Percentiles rank a stretch among this genome's conserved stretches.
phyloP scores from a whole-genome alignment of 2,113 vertebrate species.

The Anser brachyrhynchus region DNA sequence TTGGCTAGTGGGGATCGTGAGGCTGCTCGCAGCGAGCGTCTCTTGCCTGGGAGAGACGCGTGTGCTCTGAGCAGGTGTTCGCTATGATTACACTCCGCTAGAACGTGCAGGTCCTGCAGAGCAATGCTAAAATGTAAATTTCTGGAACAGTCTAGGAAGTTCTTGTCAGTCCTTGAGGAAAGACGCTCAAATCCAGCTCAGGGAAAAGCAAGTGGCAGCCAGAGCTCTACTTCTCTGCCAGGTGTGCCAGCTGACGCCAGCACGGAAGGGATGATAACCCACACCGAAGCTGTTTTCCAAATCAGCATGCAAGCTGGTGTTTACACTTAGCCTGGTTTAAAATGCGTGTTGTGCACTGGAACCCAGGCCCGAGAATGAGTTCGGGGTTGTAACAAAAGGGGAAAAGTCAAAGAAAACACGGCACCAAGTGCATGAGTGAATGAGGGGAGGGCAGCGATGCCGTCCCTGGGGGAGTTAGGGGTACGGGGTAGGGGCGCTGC shows the following conservation, averaged over 20 bases:
- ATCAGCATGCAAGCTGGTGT: rapidly evolving
- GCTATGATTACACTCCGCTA: background rate
- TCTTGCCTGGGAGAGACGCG: background rate
- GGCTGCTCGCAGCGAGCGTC: rapidly evolving
- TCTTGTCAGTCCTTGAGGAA: background rate
- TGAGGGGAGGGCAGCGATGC: rapidly evolving
- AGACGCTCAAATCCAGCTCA: background rate
- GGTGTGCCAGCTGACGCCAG: background rate
- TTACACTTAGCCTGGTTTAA: background rate
- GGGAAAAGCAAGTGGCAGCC: background rate
- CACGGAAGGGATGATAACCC: background rate
- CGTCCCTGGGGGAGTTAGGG: background rate
- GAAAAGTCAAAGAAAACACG: background rate
- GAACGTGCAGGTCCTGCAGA: rapidly evolving
- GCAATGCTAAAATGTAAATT: background rate
- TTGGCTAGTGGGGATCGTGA: background rate
- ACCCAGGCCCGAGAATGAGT: background rate
- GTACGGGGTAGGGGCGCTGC: rapidly evolving
- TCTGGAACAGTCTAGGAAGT: background rate
- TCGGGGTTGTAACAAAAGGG: background rate
- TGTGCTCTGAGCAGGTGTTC: background rate
- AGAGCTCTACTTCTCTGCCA: background rate
- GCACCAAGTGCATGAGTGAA: rapidly evolving
- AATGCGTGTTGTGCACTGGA: rapidly evolving
- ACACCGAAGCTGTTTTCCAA: background rate